These are phyloP conservation scores for Diploptera punctata DNA, from an alignment of 2,888 invertebrate genomes.

Conservation along the genomic window DNA sequence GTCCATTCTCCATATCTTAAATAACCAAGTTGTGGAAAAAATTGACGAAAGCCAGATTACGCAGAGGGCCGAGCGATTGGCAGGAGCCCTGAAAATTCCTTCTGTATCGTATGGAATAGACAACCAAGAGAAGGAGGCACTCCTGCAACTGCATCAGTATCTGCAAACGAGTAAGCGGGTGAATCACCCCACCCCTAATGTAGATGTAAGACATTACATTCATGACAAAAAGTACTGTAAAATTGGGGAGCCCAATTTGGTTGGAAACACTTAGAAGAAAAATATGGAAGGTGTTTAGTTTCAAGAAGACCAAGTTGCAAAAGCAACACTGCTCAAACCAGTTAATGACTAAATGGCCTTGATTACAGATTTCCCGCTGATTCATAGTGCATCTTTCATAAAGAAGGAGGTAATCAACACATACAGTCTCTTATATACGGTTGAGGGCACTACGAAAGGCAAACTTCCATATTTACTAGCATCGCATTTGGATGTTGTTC, in stretches of 20 bases:
- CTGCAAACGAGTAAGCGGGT: conserved; percentile 46
- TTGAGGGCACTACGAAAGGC: conserved; percentile 50
- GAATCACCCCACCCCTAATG: conserved; percentile 9
- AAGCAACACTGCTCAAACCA: background rate
- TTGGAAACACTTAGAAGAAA: conserved; percentile 9
- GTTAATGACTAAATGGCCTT: conserved; percentile 23
- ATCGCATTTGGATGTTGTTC: conserved; percentile 61
- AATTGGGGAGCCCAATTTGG: conserved; percentile 9
- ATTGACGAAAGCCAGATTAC: conserved; percentile 42
- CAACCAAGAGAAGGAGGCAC: conserved; percentile 46
- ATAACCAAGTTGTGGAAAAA: conserved; percentile 40
- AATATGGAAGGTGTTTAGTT: conserved; percentile 15
- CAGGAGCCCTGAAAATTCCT: conserved; percentile 47
- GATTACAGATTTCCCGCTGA: conserved; percentile 48
- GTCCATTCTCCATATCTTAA: conserved; percentile 34
- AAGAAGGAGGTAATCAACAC: conserved; percentile 50
- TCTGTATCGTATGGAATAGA: conserved; percentile 47
- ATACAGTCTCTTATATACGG: conserved; percentile 56
- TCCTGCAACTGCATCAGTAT: conserved; percentile 46
- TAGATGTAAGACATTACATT: background rate
- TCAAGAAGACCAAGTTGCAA: conserved; percentile 5
- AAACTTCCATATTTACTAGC: conserved; percentile 57
- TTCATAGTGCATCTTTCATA: conserved; percentile 49
- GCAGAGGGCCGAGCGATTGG: conserved; percentile 45
- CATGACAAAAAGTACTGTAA: background rate